Conservation (phyloP, 2,888 invertebrate genomes). For the Platycheirus albimanus region DNA sequence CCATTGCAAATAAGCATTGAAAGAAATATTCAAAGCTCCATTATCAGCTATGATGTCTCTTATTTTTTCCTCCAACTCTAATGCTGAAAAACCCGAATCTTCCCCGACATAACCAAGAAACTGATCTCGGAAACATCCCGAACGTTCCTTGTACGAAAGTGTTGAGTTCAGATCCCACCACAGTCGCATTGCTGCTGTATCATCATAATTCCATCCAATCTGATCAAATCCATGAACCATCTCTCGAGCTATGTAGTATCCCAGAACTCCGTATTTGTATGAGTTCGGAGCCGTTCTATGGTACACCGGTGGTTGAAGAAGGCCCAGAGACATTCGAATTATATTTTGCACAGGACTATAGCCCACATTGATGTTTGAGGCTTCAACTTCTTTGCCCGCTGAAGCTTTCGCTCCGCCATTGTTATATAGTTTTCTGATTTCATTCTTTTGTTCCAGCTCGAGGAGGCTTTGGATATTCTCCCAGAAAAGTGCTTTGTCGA, state of each 20-base stretch:
- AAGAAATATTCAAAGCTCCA: constrained; percentile 79
- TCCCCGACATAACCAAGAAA: constrained; percentile 77
- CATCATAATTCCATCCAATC: constrained; percentile 78
- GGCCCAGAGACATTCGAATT: constrained; percentile 78
- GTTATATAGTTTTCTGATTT: constrained; percentile 45
- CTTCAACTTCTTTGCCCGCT: constrained; percentile 74
- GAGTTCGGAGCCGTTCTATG: constrained; percentile 79
- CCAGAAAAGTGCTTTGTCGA: constrained; percentile 77
- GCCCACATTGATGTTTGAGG: constrained; percentile 77
- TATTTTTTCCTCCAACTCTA: constrained; percentile 75
- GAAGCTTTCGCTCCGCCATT: constrained; percentile 65
- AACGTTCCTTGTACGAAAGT: constrained; percentile 75
- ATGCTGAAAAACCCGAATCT: constrained; percentile 71
- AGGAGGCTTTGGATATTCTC: constrained; percentile 61
- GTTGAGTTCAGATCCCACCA: constrained; percentile 79
- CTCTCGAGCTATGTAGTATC: constrained; percentile 79
- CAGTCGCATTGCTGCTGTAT: constrained; percentile 77
- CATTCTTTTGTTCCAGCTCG: constrained; percentile 37
- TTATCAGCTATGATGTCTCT: constrained; percentile 78
- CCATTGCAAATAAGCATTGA: constrained; percentile 80
- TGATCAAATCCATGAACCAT: constrained; percentile 80
- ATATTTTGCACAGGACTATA: constrained; percentile 78
- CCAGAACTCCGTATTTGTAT: constrained; percentile 79
- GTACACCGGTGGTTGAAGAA: constrained; percentile 80
- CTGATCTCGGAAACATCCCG: constrained; percentile 78